Conservation (phyloP, 2,113 vertebrate species). For the Tragelaphus scriptus region DNA sequence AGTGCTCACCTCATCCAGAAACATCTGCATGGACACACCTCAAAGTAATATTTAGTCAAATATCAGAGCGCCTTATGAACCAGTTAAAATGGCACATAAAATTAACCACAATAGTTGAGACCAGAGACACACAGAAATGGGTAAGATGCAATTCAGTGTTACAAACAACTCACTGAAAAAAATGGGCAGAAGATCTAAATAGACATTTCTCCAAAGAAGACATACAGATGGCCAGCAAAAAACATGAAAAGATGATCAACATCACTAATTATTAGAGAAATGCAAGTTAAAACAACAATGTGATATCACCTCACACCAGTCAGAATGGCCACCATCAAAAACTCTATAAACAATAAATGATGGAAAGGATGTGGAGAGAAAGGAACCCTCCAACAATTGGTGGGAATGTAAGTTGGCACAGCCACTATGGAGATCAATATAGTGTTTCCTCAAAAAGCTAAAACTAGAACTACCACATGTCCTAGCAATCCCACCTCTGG, state of each 20-base stretch:
- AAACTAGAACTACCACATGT: background rate
- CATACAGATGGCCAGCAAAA: background rate
- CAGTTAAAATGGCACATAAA: background rate
- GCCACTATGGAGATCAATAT: background rate
- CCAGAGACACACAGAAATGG: background rate
- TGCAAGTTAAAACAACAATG: background rate
- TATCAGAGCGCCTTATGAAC: background rate
- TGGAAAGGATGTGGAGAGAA: background rate
- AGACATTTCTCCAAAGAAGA: background rate
- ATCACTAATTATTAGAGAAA: background rate
- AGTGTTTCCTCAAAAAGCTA: background rate
- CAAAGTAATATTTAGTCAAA: background rate
- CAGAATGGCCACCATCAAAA: background rate
- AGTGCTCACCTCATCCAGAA: background rate
- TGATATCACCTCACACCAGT: background rate
- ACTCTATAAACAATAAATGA: background rate
- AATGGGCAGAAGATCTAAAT: background rate
- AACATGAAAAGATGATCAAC: background rate
- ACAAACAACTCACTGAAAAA: background rate
- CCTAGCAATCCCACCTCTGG: background rate
- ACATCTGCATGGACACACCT: background rate
- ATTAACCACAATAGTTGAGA: background rate
- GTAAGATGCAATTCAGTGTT: background rate
- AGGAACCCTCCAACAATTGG: background rate
- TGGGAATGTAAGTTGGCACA: background rate